Conservation (phyloP, 2,113 vertebrate genomes). For the Gopherus evgoodei region DNA sequence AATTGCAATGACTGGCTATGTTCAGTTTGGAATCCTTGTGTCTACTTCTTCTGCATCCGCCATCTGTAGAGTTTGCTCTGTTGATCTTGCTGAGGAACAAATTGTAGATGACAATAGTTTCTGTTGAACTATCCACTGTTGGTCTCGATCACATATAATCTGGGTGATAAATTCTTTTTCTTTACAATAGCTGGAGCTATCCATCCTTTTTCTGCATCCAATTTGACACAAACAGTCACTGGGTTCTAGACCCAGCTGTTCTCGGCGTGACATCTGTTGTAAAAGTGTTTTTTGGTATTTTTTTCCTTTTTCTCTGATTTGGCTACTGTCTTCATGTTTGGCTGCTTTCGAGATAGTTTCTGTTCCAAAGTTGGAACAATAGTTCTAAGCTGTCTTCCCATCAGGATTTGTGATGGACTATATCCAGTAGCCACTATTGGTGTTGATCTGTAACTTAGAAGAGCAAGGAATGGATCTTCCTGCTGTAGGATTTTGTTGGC, state of each 20-base stretch:
- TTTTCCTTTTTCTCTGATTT: no score
- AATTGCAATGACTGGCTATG: not conserved
- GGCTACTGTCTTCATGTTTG: no score
- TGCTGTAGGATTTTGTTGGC: no score
- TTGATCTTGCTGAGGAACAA: not conserved
- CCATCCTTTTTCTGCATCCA: not conserved
- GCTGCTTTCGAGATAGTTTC: no score
- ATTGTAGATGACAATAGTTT: not conserved
- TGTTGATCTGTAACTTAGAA: not conserved
- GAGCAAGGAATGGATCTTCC: no score
- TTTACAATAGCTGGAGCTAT: not conserved
- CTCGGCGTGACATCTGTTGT: not conserved
- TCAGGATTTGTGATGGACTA: no score
- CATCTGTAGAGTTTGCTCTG: not conserved
- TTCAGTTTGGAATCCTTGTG: not conserved
- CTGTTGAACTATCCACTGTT: not conserved
- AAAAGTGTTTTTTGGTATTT: no score
- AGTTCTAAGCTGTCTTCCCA: no score
- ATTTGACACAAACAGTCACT: not conserved
- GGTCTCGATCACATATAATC: not conserved
- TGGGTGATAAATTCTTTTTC: not conserved
- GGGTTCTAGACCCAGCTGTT: not conserved
- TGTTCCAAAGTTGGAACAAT: no score
- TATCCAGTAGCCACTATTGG: not conserved
- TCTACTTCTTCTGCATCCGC: no score